These are phyloP conservation scores for Tipula vernalis DNA, from an alignment of 2,888 invertebrate genomes.

Conservation along the genomic window DNA sequence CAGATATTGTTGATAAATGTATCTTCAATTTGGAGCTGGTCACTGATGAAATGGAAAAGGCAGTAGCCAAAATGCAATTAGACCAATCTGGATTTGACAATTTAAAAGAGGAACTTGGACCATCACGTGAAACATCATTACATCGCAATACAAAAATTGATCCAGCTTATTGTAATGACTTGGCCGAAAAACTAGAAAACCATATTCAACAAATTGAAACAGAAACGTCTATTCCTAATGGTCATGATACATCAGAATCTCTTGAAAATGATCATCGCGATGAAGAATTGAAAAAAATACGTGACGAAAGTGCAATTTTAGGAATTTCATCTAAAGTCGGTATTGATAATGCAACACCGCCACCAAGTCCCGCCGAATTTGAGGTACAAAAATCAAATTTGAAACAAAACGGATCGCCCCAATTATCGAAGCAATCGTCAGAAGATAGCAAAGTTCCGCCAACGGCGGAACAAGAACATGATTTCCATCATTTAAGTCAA, in stretches of 20 bases:
- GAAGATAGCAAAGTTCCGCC: constrained; percentile 16
- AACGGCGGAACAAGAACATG: constrained; percentile 18
- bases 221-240: background rate
- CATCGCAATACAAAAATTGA: constrained; percentile 10
- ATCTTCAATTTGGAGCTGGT: constrained; percentile 62
- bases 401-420: constrained; percentile 8
- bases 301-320: background rate
- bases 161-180: background rate
- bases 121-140: constrained; percentile 18
- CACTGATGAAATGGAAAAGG: constrained; percentile 60
- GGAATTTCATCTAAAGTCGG: constrained; percentile 12
- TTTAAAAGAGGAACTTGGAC: constrained; percentile 39
- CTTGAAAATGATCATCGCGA: background rate
- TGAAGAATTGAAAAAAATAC: background rate
- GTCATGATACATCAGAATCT: background rate
- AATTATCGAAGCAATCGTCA: constrained; percentile 11
- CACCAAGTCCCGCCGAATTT: constrained; percentile 20
- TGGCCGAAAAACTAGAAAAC: background rate
- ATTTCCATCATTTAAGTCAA: background rate
- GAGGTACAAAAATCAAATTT: constrained; percentile 13
- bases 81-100: constrained; percentile 43
- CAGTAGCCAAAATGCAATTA: constrained; percentile 47
- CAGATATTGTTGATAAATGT: constrained; percentile 70
- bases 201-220: background rate
- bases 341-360: constrained; percentile 13